Percentiles rank a stretch among this genome's conserved stretches.
Evolutionary conservation across 2,797 vertebrate genomes (phyloP).

Genomic region (Amblyraja radiata): DNA sequence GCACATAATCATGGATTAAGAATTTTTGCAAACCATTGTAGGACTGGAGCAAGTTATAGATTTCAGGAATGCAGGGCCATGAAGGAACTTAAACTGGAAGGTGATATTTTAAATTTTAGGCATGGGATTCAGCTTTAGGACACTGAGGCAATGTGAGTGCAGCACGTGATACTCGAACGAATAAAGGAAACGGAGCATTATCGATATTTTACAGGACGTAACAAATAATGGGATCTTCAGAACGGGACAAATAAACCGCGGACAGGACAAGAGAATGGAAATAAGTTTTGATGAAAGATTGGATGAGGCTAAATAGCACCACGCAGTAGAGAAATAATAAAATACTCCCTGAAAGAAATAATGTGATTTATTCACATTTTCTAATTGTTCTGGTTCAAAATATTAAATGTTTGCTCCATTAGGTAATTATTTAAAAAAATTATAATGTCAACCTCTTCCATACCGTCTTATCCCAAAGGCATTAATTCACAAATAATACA

Average conservation of each 20-base stretch:
- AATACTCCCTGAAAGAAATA: not conserved
- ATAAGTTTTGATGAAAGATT: not conserved
- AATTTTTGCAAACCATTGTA: not conserved
- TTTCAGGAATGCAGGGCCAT: not conserved
- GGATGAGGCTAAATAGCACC: not conserved
- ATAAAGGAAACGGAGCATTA: not conserved
- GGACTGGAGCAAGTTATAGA: not conserved
- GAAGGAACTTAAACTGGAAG: not conserved
- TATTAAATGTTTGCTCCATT: not conserved
- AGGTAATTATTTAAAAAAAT: not conserved
- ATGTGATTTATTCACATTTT: not conserved
- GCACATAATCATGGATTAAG: not conserved
- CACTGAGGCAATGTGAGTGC: not conserved
- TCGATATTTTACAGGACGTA: not conserved
- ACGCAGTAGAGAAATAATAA: not conserved
- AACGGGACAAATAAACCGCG: not conserved
- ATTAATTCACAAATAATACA: not conserved
- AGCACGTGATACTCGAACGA: not conserved
- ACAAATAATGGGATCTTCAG: not conserved
- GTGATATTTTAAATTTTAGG: not conserved
- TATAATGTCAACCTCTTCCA: not conserved
- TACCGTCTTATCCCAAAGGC: not conserved
- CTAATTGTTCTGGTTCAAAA: not conserved
- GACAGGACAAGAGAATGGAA: not conserved
- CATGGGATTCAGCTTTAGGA: not conserved